phyloP scores from a whole-genome alignment of 2,113 vertebrate genomes.

The Cyanocitta stelleri region DNA sequence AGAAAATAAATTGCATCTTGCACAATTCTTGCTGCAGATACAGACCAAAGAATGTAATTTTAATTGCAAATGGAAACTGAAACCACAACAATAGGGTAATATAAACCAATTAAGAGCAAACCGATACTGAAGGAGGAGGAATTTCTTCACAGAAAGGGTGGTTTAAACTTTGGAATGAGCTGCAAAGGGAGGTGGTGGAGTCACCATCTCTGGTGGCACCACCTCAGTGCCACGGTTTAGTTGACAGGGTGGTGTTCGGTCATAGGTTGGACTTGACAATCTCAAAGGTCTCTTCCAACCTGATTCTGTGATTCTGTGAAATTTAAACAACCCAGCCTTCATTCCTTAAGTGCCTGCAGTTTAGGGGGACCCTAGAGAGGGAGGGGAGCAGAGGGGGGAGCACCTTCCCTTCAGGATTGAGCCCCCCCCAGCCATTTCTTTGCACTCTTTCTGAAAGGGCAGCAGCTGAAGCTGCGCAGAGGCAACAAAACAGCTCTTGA shows the following conservation, averaged over 20 bases:
- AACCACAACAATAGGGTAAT: background rate
- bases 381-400: fast-evolving
- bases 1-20: background rate
- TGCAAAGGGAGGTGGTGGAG: background rate
- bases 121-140: background rate
- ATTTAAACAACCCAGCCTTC: background rate
- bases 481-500: background rate
- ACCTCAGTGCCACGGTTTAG: background rate
- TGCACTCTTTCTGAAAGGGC: background rate
- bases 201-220: background rate
- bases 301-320: background rate
- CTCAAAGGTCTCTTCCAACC: background rate
- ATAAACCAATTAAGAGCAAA: background rate
- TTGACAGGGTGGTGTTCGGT: fast-evolving
- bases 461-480: background rate
- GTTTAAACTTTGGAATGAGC: background rate
- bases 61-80: background rate
- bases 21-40: background rate
- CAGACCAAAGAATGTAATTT: background rate
- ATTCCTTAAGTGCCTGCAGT: background rate
- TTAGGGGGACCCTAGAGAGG: background rate
- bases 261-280: background rate
- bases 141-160: background rate
- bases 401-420: background rate
- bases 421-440: background rate